These are phyloP conservation scores for Peribatodes rhomboidaria DNA, from an alignment of 2,888 invertebrate genomes.

Conservation along the genomic window DNA sequence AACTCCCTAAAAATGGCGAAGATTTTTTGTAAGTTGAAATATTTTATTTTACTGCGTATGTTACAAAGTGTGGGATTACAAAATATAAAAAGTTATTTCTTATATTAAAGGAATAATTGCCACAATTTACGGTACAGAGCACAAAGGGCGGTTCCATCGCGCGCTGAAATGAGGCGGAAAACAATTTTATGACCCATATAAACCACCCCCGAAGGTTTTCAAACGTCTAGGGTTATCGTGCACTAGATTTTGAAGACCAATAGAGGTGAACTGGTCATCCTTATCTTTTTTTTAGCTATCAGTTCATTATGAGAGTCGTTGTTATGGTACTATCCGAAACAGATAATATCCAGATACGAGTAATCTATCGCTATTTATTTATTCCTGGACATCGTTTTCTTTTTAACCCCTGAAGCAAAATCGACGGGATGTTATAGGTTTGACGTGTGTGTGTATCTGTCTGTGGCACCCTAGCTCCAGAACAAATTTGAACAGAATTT, in stretches of 20 bases:
- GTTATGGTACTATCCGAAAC: no score
- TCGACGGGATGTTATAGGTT: no score
- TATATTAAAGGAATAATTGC: conserved; percentile 15
- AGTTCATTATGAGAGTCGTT: no score
- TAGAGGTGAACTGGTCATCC: neutral
- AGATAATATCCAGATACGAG: no score
- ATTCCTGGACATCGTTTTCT: no score
- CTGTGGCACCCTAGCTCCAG: no score
- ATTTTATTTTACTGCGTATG: neutral
- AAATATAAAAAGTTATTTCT: conserved; percentile 7
- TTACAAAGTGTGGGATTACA: neutral
- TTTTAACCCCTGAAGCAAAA: no score
- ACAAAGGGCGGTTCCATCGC: conserved; percentile 22
- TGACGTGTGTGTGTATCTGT: no score
- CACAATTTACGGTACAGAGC: conserved; percentile 21
- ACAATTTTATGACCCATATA: conserved; percentile 28
- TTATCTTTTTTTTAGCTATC: neutral
- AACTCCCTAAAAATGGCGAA: neutral
- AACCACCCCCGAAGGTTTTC: conserved; percentile 16
- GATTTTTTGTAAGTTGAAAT: neutral
- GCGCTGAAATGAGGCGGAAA: conserved; percentile 29
- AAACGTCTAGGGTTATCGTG: conserved; percentile 1
- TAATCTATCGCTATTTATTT: no score
- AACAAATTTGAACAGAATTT: no score
- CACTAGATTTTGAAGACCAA: neutral